Evolutionary conservation across 2,113 vertebrate genomes (phyloP), one percentile per base, ranked within the genome.

Genomic region (Pycnonotus jocosus): DNA sequence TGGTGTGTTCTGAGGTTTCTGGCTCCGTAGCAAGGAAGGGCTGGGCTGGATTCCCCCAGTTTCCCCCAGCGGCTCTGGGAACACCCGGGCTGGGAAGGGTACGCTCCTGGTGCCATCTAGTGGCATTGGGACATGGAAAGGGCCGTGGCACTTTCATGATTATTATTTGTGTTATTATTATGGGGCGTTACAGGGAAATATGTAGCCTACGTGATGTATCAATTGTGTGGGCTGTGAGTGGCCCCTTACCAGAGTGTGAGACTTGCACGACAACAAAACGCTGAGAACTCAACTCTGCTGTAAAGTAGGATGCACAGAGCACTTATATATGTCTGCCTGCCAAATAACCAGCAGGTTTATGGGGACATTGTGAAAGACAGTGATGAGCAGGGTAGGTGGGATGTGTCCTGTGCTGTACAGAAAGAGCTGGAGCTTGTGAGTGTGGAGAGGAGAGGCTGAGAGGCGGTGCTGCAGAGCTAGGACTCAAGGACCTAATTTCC

Each of bases 61-160:
- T 53, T 70, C 13, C 35, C 25, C 8, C 57, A 5, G 58, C 1
- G 20, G 42, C 62, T 21, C 44, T 11, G 58, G n/a, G 76, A 51
- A 44, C 56, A 44, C 19, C 10, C 1, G 5, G 12, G 15, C 37
- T 22, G 40, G 27, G 53, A 95, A 92, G 45, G 56, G 50, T 42
- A 71, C 93, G 16, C 54, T 21, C 28, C 56, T 90, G 90, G 51
- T 95, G 96, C 94, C 95, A 96, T 92, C 96, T 97, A 96, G 94
- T 94, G 96, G 95, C 56, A 37, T 14, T 35, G 60, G 16, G 23
- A 73, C 54, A 20, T 1, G 27, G 33, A 54, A 69, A 70, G 30
- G 25, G 12, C 74, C 2, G 5, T 15, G 45, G 22, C 31, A 76
- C 31, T 65, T 47, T 5, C 1, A 5, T 11, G 5, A 27, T 45